These are phyloP conservation scores for Stichopus horrens DNA, from an alignment of 53 echinoderm and acorn worm genomes.

Conservation along the genomic window DNA sequence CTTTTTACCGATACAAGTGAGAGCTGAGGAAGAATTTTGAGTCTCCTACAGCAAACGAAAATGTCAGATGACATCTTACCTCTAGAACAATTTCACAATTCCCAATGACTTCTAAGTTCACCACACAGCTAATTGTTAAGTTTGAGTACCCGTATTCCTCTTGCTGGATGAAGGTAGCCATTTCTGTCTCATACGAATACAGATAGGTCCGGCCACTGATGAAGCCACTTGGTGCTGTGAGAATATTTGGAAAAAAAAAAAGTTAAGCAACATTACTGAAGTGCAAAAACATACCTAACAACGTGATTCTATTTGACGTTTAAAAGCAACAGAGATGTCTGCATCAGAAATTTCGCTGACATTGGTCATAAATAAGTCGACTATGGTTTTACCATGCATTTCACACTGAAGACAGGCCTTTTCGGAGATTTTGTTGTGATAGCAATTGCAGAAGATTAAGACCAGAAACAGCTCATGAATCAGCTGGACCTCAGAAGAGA, in stretches of 20 bases:
- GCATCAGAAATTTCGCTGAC: too few species aligned
- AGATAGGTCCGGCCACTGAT: constrained; percentile 62
- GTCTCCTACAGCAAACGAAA: too few species aligned
- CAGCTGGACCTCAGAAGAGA: too few species aligned
- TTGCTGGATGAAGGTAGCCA: constrained; percentile 48
- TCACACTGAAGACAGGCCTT: too few species aligned
- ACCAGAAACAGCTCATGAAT: too few species aligned
- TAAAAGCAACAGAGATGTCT: not conserved
- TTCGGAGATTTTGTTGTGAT: too few species aligned
- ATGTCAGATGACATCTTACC: constrained; percentile 44
- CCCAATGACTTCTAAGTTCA: constrained; percentile 63
- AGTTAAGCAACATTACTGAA: not conserved
- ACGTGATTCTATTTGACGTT: not conserved
- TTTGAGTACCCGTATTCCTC: constrained; percentile 41
- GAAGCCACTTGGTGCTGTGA: constrained; percentile 51
- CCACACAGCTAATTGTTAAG: constrained; percentile 50
- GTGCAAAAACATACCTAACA: not conserved
- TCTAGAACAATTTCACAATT: constrained; percentile 71
- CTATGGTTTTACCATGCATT: too few species aligned
- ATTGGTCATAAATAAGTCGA: too few species aligned
- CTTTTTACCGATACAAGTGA: too few species aligned
- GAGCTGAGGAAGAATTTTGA: too few species aligned
- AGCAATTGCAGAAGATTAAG: too few species aligned
- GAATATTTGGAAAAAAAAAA: not conserved
- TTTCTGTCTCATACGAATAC: constrained; percentile 57